Percentiles rank a stretch among this genome's conserved stretches.
These are phyloP conservation scores for Tauraco erythrolophus DNA, from an alignment of 2,113 vertebrate genomes.

Conservation along the genomic window DNA sequence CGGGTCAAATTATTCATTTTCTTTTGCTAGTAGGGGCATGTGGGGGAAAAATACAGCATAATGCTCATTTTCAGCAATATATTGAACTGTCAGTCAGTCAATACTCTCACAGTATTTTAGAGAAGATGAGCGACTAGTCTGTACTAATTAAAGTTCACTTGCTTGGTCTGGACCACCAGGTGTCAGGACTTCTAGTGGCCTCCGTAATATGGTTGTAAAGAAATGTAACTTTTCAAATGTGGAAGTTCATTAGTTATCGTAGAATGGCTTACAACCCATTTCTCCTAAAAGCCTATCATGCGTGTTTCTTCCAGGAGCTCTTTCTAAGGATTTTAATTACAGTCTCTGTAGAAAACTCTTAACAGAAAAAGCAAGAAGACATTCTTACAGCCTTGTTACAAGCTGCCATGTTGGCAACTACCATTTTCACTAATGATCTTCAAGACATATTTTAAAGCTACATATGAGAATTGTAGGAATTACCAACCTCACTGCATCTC, in stretches of 20 bases:
- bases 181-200: neutral
- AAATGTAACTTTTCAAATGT: neutral
- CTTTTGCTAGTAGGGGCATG: neutral
- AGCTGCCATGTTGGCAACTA: neutral
- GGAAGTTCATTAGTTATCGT: neutral
- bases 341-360: neutral
- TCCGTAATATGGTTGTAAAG: neutral
- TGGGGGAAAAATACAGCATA: neutral
- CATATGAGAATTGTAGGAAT: neutral
- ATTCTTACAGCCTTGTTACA: neutral
- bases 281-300: neutral
- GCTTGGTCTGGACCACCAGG: neutral
- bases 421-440: neutral
- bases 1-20: neutral
- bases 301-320: neutral
- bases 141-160: neutral
- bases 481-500: neutral
- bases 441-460: neutral
- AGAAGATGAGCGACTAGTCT: neutral
- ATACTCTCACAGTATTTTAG: neutral
- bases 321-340: neutral
- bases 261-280: neutral
- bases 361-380: neutral
- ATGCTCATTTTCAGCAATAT: slow-evolving; percentile 39
- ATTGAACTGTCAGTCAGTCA: slow-evolving; percentile 35